These are phyloP conservation scores for Periophthalmodon schlosseri DNA, from an alignment of 2,113 vertebrate genomes.

Conservation along the genomic window DNA sequence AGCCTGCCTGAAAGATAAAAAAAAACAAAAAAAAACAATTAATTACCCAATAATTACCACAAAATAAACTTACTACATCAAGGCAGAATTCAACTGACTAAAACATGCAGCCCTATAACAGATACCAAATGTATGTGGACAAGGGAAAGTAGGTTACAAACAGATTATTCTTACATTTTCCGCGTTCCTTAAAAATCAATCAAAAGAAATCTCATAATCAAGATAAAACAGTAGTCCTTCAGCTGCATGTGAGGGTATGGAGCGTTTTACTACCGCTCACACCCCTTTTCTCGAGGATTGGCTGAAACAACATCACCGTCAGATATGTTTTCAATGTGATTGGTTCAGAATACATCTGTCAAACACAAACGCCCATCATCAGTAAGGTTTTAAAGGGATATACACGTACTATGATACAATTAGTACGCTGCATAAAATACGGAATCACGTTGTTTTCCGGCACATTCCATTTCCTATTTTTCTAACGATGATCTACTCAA, in stretches of 20 bases:
- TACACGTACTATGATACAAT: accelerated
- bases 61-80: neutral
- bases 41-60: neutral
- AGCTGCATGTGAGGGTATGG: conserved; percentile 37
- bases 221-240: conserved; percentile 40
- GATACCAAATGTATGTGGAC: neutral
- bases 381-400: conserved; percentile 45
- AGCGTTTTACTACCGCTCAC: neutral
- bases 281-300: conserved; percentile 23
- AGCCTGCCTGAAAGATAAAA: conserved; percentile 81
- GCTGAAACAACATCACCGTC: neutral
- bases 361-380: neutral
- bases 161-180: conserved; percentile 61
- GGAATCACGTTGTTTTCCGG: neutral
- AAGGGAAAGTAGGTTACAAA: neutral
- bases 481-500: neutral
- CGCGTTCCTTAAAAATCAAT: neutral
- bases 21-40: neutral
- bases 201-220: conserved; percentile 19
- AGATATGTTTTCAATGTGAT: conserved; percentile 14
- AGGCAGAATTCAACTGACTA: neutral
- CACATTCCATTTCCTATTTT: neutral
- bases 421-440: neutral
- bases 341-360: conserved; percentile 49
- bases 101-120: neutral